phyloP scores from a whole-genome alignment of 2,113 vertebrate species.

The Scomber japonicus region DNA sequence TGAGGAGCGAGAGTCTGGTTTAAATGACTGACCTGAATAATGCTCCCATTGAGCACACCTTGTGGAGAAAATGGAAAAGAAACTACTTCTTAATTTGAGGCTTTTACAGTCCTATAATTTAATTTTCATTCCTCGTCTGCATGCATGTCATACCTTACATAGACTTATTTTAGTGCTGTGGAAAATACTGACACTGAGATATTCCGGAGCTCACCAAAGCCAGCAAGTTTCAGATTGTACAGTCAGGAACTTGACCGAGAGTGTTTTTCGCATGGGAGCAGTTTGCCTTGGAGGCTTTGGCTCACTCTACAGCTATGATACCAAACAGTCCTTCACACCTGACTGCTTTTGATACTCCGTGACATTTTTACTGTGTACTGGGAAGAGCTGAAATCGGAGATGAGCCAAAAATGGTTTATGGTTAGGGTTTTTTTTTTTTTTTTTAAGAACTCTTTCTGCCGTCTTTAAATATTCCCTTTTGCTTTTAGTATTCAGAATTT shows the following conservation, averaged over 20 bases:
- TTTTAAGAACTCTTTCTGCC: not conserved
- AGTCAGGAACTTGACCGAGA: conserved; percentile 7
- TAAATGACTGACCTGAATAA: not conserved
- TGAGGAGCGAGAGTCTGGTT: not conserved
- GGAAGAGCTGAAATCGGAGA: conserved; percentile 36
- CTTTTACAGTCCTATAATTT: not conserved
- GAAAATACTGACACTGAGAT: conserved; percentile 4
- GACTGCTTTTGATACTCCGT: conserved; percentile 27
- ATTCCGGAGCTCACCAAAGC: conserved; percentile 15
- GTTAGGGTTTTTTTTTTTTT: not conserved
- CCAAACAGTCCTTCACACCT: conserved; percentile 44
- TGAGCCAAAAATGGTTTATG: conserved; percentile 22
- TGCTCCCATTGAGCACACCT: not conserved
- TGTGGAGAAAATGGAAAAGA: not conserved
- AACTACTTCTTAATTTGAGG: not conserved
- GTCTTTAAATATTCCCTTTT: not conserved
- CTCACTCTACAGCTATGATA: conserved; percentile 37
- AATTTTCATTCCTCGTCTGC: conserved; percentile 17
- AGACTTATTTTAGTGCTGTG: conserved; percentile 4
- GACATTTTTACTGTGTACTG: conserved; percentile 27
- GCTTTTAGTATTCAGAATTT: not conserved
- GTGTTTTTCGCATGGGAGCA: conserved; percentile 30
- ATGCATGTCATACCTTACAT: not conserved
- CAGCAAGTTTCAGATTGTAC: conserved; percentile 12
- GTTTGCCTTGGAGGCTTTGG: conserved; percentile 52